Evolutionary conservation across 2,113 vertebrate species (phyloP), one percentile per base, ranked within the genome.

Genomic region (Pseudopipra pipra): DNA sequence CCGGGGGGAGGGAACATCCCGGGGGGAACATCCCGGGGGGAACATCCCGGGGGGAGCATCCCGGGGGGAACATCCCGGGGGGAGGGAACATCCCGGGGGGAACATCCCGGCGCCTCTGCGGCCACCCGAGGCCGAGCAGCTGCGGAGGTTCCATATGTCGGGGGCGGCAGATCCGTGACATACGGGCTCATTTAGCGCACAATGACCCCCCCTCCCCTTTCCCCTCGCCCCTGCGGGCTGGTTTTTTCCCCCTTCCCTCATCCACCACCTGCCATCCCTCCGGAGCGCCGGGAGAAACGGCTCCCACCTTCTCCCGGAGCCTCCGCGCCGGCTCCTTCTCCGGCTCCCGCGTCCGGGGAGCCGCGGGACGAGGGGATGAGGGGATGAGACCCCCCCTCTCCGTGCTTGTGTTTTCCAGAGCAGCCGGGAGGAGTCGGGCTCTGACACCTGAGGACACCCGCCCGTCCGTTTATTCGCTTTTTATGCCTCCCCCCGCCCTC

Each of bases 201-300:
- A 85, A 61, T 73, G 23, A 65, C 52, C 51, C 35, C 82, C 83
- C 58, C 74, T 16, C 28, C 51, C 15, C 31, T 52, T 70, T 66
- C 65, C 83, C 39, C 92, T 61, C 35, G 0, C 20, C 91, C 78
- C 80, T 52, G 11, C 90, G 61, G 90, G 51, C 93, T 77, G 86
- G 46, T 81, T 68, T 47, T 43, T 39, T 39, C 39, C 68, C 93
- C 90, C 91, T 74, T 27, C 16, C 61, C 91, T 78, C 96, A 94
- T 95, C 89, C 83, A 85, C 97, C 97, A 97, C 92, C 97, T 97
- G 97, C 61, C 97, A 81, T 74, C 93, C 23, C 96, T 85, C 88
- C 11, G 8, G 94, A 96, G 96, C 91, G 67, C 59, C 47, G 6
- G 33, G 79, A 90, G 56, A 87, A 85, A 41, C 21, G 15, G 58